Evolutionary conservation across 2,113 vertebrate genomes (phyloP).

Genomic region (Coptodon rendalli): DNA sequence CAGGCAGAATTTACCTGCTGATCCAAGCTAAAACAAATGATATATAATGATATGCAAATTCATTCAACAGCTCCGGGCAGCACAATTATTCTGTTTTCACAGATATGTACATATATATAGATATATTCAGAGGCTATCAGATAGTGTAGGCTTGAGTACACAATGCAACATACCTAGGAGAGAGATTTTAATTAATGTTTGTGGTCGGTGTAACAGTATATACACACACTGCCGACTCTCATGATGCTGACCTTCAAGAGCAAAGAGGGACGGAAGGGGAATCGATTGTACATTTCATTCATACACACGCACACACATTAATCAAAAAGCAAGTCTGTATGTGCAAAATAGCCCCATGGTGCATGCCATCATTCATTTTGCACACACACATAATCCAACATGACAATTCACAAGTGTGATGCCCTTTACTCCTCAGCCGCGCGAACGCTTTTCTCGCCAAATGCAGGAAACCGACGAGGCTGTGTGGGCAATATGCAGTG

Average conservation of each 20-base stretch:
- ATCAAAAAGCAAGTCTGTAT: constrained; percentile 43
- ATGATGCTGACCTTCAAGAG: constrained; percentile 62
- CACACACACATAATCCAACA: constrained; percentile 44
- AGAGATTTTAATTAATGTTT: constrained; percentile 28
- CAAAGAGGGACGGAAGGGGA: constrained; percentile 31
- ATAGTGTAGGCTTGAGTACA: neutral
- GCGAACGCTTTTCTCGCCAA: neutral
- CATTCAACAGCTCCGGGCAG: constrained; percentile 28
- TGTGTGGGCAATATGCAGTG: neutral
- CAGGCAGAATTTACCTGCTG: neutral
- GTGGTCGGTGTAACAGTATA: neutral
- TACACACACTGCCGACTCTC: neutral
- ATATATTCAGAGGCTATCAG: neutral
- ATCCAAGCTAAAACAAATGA: constrained; percentile 13
- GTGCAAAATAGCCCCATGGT: constrained; percentile 22
- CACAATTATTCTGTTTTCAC: neutral
- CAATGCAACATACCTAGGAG: neutral
- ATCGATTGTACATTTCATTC: constrained; percentile 65
- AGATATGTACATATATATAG: neutral
- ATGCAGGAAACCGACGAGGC: neutral
- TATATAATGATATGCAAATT: constrained; percentile 47
- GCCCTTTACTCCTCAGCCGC: neutral
- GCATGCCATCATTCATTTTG: constrained; percentile 33
- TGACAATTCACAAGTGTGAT: constrained; percentile 11
- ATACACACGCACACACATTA: constrained; percentile 57